Conservation (phyloP, 2,888 invertebrate genomes). For the Tenthredo distinguenda region DNA sequence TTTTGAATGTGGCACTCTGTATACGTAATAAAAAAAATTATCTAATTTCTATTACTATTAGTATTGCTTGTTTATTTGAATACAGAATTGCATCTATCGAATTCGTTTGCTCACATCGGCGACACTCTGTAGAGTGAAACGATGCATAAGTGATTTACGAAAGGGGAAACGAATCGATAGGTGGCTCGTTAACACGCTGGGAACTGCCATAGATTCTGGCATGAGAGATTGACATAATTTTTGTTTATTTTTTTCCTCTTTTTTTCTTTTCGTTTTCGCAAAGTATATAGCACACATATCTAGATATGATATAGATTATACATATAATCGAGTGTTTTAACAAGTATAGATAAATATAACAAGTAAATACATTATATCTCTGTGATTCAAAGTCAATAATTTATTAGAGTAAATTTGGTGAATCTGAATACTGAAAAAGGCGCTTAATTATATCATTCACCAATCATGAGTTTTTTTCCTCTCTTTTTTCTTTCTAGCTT, state of each 20-base stretch:
- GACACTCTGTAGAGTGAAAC: constrained; percentile 47
- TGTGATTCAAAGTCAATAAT: neutral
- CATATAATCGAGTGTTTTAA: constrained; percentile 4
- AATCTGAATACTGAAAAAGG: constrained; percentile 48
- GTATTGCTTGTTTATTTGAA: constrained; percentile 50
- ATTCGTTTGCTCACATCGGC: neutral
- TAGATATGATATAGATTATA: neutral
- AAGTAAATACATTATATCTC: neutral
- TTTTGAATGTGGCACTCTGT: neutral
- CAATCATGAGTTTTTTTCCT: neutral
- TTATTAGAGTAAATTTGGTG: neutral
- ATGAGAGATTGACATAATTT: neutral
- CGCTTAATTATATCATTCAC: constrained; percentile 9
- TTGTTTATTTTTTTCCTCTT: neutral
- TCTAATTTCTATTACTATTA: constrained; percentile 25
- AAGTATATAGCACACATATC: neutral
- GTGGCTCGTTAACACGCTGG: constrained; percentile 48
- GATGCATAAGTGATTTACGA: constrained; percentile 47
- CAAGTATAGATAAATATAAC: constrained; percentile 39
- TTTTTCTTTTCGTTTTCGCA: neutral
- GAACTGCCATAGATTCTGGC: constrained; percentile 32
- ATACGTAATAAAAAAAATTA: neutral
- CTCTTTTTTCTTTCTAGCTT: neutral
- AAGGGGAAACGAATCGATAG: constrained; percentile 47
- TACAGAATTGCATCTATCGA: constrained; percentile 22